phyloP scores from a whole-genome alignment of 2,113 vertebrate genomes.

The Plestiodon gilberti region DNA sequence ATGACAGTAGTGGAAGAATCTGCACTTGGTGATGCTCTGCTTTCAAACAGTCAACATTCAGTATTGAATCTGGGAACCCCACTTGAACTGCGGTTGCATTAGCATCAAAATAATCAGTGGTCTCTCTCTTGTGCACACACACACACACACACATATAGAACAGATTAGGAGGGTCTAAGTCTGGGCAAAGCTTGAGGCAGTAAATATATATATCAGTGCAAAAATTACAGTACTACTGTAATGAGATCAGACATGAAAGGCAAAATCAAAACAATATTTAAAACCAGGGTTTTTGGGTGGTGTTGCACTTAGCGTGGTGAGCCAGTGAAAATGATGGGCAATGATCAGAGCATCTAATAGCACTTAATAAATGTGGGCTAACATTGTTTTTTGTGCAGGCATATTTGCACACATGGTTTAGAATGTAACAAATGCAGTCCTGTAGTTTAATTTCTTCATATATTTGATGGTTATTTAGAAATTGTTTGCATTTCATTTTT shows the following conservation, averaged over 20 bases:
- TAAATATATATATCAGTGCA: neutral
- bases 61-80: neutral
- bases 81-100: neutral
- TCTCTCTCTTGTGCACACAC: no score
- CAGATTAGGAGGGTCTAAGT: neutral
- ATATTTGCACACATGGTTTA: neutral
- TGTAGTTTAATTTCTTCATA: neutral
- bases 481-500: slow-evolving; percentile 34
- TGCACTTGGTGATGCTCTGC: neutral
- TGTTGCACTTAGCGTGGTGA: neutral
- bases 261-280: neutral
- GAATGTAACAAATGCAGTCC: neutral
- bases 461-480: neutral
- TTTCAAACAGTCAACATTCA: neutral
- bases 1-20: neutral
- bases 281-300: neutral
- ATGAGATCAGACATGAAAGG: neutral
- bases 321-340: neutral
- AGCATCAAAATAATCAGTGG: neutral
- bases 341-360: neutral
- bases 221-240: neutral
- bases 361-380: neutral
- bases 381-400: no score
- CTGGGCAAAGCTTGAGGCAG: neutral
- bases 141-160: neutral